These are phyloP conservation scores for Lithophane ornitopus DNA, from an alignment of 2,888 invertebrate species.

Conservation along the genomic window DNA sequence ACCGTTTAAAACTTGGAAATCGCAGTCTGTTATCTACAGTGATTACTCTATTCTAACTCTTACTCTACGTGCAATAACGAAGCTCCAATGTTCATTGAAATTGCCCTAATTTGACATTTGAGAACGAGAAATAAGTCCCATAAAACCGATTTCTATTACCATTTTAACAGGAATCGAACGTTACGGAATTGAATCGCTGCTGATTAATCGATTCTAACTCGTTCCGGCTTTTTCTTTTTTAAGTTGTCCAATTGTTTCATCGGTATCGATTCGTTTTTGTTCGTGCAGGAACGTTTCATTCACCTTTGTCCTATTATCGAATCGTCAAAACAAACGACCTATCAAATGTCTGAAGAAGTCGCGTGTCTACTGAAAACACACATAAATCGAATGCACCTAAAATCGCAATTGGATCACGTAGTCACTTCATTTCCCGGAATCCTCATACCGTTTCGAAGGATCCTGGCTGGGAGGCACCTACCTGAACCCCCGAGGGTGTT, in stretches of 20 bases:
- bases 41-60: conserved; percentile 34
- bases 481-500: conserved; percentile 87
- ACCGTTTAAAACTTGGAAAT: conserved; percentile 41
- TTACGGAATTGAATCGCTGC: conserved; percentile 53
- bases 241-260: conserved; percentile 21
- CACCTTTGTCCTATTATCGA: conserved; percentile 44
- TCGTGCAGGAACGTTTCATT: conserved; percentile 35
- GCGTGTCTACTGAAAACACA: conserved; percentile 76
- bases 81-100: conserved; percentile 45
- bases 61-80: conserved; percentile 28
- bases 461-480: conserved; percentile 79
- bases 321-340: conserved; percentile 62
- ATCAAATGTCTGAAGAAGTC: conserved; percentile 66
- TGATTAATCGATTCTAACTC: conserved; percentile 61
- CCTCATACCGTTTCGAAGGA: conserved; percentile 82
- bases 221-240: conserved; percentile 40
- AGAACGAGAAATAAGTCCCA: conserved; percentile 47
- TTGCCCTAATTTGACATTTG: conserved; percentile 55
- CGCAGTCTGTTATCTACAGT: conserved; percentile 34
- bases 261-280: conserved; percentile 41
- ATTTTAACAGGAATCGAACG: conserved; percentile 56
- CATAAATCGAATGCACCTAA: conserved; percentile 86
- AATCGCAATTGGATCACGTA: conserved; percentile 91
- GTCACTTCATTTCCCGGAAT: conserved; percentile 88
- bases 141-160: conserved; percentile 56